Base-by-base conservation (phyloP, 2,797 vertebrate genomes). In the Iguana delicatissima region DNA sequence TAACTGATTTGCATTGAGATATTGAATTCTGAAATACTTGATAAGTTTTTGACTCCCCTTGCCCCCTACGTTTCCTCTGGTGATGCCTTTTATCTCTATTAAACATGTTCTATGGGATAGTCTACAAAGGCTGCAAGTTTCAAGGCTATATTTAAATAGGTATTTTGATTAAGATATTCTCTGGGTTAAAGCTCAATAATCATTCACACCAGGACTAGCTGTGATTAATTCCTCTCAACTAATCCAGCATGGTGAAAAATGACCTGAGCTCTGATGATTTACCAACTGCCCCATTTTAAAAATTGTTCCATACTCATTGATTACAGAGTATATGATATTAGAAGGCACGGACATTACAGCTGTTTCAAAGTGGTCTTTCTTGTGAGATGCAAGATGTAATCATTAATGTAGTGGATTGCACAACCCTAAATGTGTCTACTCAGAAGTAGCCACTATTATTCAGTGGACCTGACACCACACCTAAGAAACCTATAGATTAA, bases 301-400 rank as follows among this genome's bases (percentile, higher is more conserved):
- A 72, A 72, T 32, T 6, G 69, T 32, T 93, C 86, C 91, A 64
- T 46, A 85, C 86, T 72, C 90, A 91, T 20, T 91, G 91, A 93
- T 95, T 94, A 90, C 87, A 93, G 91, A 91, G 59, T 59, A 85
- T 88, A 76, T 35, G 89, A 50, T 50, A 80, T 55, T 93, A 38
- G 79, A 80, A 94, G 67, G 81, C 69, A 89, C 91, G 92, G 93
- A 92, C 83, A 92, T 72, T 90, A 92, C 87, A 85, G 92, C 2
- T 83, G 86, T 90, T 92, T 91, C 79, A 90, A 74, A 91, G 86
- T 83, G 69, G 57, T 74, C 92, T 94, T 69, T 87, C 87, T 89
- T 80, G n/a, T 90, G 84, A 91, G 87, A 95, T 35, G 55, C 82
- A 74, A 84, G 93, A 90, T 42, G 42, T 87, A 80, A 92, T 91